Base-by-base conservation (phyloP, 2,797 vertebrate species). In the Channallabes apus region DNA sequence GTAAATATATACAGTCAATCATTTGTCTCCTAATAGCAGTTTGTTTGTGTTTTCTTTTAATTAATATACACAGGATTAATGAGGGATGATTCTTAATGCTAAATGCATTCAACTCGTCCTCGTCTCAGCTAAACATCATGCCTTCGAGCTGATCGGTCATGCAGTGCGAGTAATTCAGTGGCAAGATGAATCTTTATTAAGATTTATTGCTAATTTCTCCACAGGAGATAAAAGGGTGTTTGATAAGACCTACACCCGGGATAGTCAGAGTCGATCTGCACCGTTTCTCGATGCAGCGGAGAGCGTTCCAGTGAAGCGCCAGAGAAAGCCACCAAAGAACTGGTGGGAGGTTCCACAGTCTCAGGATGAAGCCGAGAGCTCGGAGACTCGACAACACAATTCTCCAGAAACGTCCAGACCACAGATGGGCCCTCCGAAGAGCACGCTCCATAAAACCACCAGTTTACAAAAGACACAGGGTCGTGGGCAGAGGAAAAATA, bases 151-250 rank as follows among this genome's bases (percentile, higher is more conserved):
- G 56, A 38, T 5, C 1, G 18, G 20, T 38, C 6, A 22, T 3
- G 12, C 24, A 62, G 58, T 41, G 22, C 0, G 1, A 35, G 32
- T 41, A 24, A 7, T 79, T 64, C 29, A 18, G 6, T 51, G 3
- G 17, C 14, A 41, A 3, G 1, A 27, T 46, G 20, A 6, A 78
- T 58, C 9, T 58, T 62, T n/a, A 35, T 77, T 58, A 32, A 32
- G 18, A 46, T 15, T 14, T 32, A 32, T 17, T 67, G 83, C 14
- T 56, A 76, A 54, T 20, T 27, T 84, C 87, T 86, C 89, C 82
- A 80, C 91, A 95, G 94, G 91, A 35, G 46, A 78, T 15, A 79
- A 87, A 62, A 77, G 71, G 73, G 6, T 90, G 22, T 93, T 93
- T 88, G 89, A 88, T 22, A 89, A 27, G 51, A 87, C 89, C 0